Conservation (phyloP, 2,113 vertebrate genomes). For the Leptobrachium leishanense region DNA sequence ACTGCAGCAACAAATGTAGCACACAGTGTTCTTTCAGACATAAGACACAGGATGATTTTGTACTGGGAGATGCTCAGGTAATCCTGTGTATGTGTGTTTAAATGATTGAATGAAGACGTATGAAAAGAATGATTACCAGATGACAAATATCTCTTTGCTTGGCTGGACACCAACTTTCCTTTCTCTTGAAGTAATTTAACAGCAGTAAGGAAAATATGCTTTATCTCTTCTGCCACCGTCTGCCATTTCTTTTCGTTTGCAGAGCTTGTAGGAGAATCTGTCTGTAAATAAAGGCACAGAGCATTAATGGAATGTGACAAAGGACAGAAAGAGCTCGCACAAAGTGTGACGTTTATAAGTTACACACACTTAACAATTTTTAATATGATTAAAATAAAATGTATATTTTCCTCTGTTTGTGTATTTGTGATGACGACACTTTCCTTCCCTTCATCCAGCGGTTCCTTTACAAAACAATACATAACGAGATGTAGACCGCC, state of each 20-base stretch:
- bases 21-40: background rate
- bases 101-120: background rate
- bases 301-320: background rate
- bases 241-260: slow-evolving; percentile 88
- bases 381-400: no score
- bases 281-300: slow-evolving; percentile 61
- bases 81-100: background rate
- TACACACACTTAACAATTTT: no score
- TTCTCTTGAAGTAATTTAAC: slow-evolving; percentile 90
- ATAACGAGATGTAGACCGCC: no score
- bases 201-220: slow-evolving; percentile 87
- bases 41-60: background rate
- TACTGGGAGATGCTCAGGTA: background rate
- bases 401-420: no score
- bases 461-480: no score
- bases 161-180: slow-evolving; percentile 87
- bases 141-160: slow-evolving; percentile 94
- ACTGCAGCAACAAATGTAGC: background rate
- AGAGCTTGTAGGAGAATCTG: slow-evolving; percentile 80
- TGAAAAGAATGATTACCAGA: slow-evolving; percentile 75
- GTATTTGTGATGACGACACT: no score
- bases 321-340: no score
- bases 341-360: no score
- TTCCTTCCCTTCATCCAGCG: no score
- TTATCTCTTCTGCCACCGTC: slow-evolving; percentile 92